These are phyloP conservation scores for Carduelis carduelis DNA, from an alignment of 2,797 vertebrate species.

Conservation along the genomic window DNA sequence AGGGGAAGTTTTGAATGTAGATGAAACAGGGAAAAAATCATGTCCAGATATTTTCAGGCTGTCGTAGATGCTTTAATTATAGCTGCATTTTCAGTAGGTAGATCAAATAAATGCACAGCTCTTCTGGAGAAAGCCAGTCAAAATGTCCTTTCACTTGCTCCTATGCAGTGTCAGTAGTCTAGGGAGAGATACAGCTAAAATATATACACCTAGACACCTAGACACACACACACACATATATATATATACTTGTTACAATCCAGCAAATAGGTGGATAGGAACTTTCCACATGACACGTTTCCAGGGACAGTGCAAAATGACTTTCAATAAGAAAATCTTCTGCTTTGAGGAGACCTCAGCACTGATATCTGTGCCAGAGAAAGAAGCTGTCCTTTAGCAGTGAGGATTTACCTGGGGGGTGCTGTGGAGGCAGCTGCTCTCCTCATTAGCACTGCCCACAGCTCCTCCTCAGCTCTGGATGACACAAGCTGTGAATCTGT, in stretches of 20 bases:
- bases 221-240: too few relatives aligned
- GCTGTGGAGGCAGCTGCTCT: neutral
- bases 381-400: neutral
- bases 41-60: neutral
- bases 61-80: neutral
- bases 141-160: neutral
- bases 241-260: neutral
- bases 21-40: neutral
- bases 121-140: neutral
- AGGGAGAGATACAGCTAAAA: neutral
- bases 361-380: neutral
- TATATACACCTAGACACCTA: accelerated
- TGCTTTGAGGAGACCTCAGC: neutral
- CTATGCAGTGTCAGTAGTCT: neutral
- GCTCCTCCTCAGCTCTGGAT: neutral
- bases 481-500: neutral
- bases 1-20: neutral
- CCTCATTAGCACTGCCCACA: neutral
- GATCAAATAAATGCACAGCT: neutral
- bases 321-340: neutral
- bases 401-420: neutral
- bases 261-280: neutral
- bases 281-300: accelerated
- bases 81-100: neutral
- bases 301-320: neutral